Base-by-base conservation (phyloP, 2,113 vertebrate genomes). In the Centropus bengalensis region DNA sequence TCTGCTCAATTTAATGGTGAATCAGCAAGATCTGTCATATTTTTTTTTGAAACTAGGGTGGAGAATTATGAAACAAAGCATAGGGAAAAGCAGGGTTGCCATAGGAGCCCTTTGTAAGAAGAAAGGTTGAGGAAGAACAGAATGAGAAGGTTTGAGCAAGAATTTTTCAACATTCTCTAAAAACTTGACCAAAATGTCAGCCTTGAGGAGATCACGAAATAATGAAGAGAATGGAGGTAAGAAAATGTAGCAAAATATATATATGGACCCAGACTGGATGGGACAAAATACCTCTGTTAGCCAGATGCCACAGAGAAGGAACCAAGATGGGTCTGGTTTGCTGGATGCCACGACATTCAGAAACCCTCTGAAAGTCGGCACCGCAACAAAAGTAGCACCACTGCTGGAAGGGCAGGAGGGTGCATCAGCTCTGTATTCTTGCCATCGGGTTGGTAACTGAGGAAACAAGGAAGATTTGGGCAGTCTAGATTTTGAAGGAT, bases 1-100 rank as follows among this genome's bases (percentile, higher is more conserved):
- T 69, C 74, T 66, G 42, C 74, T 92, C 13, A 18, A 94, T 93
- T 82, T 84, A 80, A 78, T 27, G 49, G 54, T 59, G 58, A 88
- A 85, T 54, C 68, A 89, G 56, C 54, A 94, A 78, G 33, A 74
- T 12, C 55, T 73, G 38, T 56, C 17, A 19, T 4, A 7, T 6
- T 5, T 33, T 23, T 33, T 23, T 32, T 52, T 86, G 81, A 89
- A 52, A 20, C 12, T 20, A n/a, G 45, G 40, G 45, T 38, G 49
- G 63, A 42, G 40, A 47, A 54, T 60, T 55, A 40, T n/a, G 54
- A 88, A 89, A 73, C 26, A 18, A 66, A 89, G 45, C 30, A 67
- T 24, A 20, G 44, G 55, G 58, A 71, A 69, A 54, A 80, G 54
- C 36, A 62, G 26, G 2, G 22, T 6, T 81, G 55, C 68, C 55